Evolutionary conservation across 23 tunicate species (phyloP).

Genomic region (Styela plicata): DNA sequence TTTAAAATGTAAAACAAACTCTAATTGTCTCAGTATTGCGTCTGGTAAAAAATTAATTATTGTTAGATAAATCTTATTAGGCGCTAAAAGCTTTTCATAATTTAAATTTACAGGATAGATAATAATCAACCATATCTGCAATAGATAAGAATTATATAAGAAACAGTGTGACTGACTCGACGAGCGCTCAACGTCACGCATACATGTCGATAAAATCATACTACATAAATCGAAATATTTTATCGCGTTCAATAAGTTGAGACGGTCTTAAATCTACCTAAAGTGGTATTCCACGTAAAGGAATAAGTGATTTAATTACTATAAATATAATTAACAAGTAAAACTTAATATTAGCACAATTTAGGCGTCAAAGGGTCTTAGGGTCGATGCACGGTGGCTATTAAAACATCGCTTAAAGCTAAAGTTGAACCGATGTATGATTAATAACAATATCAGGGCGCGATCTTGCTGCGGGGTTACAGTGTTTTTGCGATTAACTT

Average conservation of each 20-base stretch:
- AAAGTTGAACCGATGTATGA: not conserved
- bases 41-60: too few species aligned
- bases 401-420: not conserved
- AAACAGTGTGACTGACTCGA: not conserved
- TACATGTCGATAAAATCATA: not conserved
- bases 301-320: not conserved
- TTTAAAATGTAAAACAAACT: too few species aligned
- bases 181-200: not conserved
- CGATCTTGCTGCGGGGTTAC: not conserved
- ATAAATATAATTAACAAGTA: not conserved
- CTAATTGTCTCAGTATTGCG: too few species aligned
- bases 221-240: too few species aligned
- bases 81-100: not conserved
- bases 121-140: not conserved
- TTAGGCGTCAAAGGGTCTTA: not conserved
- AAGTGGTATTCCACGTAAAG: too few species aligned
- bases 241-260: too few species aligned
- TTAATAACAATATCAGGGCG: not conserved
- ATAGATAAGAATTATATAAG: not conserved
- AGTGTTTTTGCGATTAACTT: too few species aligned
- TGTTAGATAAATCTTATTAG: not conserved
- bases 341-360: not conserved
- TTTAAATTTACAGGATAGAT: not conserved
- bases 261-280: too few species aligned
- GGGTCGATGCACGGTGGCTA: not conserved